Conservation (phyloP, 2,797 vertebrate species). For the Poecile montanus region DNA sequence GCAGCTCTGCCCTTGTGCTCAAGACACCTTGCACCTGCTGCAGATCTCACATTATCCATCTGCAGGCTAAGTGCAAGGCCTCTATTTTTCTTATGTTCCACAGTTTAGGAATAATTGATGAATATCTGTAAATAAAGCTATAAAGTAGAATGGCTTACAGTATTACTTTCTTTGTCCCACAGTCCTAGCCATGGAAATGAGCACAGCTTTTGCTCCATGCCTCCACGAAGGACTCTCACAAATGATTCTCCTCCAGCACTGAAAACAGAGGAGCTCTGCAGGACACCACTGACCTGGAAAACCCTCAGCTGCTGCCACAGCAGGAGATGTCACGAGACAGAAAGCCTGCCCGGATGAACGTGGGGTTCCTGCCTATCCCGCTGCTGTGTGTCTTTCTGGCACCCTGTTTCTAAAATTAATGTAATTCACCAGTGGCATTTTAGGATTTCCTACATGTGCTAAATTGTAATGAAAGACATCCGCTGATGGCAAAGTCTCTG, state of each 20-base stretch:
- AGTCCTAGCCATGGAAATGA: accelerated
- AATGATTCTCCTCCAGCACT: not conserved
- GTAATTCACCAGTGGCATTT: not conserved
- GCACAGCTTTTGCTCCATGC: not conserved
- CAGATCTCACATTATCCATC: not conserved
- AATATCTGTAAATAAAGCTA: not conserved
- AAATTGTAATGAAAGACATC: not conserved
- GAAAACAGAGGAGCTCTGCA: not conserved
- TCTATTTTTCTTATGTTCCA: not conserved
- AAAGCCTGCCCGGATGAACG: not conserved
- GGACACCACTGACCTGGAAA: not conserved
- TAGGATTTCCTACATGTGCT: not conserved
- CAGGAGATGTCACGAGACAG: not conserved
- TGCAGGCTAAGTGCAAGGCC: not conserved
- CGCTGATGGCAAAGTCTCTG: not conserved
- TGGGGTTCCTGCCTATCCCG: not conserved
- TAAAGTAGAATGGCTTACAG: not conserved
- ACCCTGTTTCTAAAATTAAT: not conserved
- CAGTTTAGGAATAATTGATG: not conserved
- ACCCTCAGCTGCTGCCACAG: not conserved
- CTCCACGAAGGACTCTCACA: not conserved
- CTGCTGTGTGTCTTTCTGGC: not conserved
- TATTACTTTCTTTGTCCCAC: not conserved
- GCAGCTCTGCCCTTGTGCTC: not conserved
- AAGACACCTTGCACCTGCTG: accelerated